Evolutionary conservation across 2,113 vertebrate species (phyloP).

Genomic region (Zapus hudsonius): DNA sequence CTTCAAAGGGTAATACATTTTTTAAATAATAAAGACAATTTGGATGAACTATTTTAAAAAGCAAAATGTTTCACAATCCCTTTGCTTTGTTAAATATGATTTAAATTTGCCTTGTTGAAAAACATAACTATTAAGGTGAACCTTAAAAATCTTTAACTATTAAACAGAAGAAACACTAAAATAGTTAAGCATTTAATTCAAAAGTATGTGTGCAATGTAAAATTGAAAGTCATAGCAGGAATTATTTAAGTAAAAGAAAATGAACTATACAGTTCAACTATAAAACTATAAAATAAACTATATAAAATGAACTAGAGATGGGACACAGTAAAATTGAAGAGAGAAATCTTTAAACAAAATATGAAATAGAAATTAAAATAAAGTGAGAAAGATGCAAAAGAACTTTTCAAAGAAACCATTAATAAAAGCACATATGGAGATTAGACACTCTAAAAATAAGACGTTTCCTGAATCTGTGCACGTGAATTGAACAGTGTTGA

Average conservation of each 20-base stretch:
- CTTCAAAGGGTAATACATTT: background rate
- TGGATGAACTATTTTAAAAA: background rate
- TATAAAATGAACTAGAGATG: background rate
- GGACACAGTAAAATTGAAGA: background rate
- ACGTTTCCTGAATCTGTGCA: background rate
- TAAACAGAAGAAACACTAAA: background rate
- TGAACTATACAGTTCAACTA: background rate
- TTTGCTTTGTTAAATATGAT: background rate
- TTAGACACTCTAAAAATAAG: background rate
- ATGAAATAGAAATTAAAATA: background rate
- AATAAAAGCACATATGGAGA: background rate
- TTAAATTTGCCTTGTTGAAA: constrained; percentile 22
- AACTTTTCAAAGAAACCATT: background rate
- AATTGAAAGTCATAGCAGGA: background rate
- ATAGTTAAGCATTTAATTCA: background rate
- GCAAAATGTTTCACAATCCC: background rate
- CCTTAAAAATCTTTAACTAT: constrained; percentile 3
- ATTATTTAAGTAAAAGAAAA: background rate
- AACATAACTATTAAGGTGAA: background rate
- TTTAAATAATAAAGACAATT: background rate
- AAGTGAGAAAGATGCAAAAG: background rate
- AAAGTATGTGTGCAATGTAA: background rate
- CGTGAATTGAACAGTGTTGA: background rate
- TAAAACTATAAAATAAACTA: background rate
- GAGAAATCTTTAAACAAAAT: background rate